Evolutionary conservation across 2,888 invertebrate species (phyloP).

Genomic region (Nephrotoma guestfalica): DNA sequence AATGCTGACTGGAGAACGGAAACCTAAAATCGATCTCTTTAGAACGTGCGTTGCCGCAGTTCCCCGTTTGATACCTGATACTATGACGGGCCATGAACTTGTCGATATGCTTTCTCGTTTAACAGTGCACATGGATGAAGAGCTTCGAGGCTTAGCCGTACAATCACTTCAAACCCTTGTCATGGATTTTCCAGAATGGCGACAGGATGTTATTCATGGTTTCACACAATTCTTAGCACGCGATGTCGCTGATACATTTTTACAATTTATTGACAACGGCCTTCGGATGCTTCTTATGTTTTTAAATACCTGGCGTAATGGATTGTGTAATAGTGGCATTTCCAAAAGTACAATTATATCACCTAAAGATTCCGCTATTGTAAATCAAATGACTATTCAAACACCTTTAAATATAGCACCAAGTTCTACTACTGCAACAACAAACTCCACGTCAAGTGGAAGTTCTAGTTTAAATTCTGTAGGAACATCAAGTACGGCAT

Average conservation of each 20-base stretch:
- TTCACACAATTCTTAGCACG: slow-evolving; percentile 90
- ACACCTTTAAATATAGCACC: slow-evolving; percentile 9
- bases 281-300: slow-evolving; percentile 84
- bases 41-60: slow-evolving; percentile 97
- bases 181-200: slow-evolving; percentile 93
- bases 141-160: slow-evolving; percentile 82
- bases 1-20: slow-evolving; percentile 88
- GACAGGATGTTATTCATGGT: slow-evolving; percentile 87
- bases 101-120: slow-evolving; percentile 87
- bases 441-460: slow-evolving; percentile 32
- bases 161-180: slow-evolving; percentile 92
- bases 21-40: slow-evolving; percentile 94
- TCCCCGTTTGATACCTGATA: slow-evolving; percentile 92
- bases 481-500: slow-evolving; percentile 29
- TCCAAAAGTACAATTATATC: slow-evolving; percentile 7
- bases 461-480: slow-evolving; percentile 32
- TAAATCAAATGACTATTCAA: slow-evolving; percentile 7
- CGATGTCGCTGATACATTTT: slow-evolving; percentile 51
- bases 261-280: slow-evolving; percentile 72
- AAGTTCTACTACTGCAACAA: slow-evolving; percentile 6
- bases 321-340: slow-evolving; percentile 33
- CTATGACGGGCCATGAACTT: slow-evolving; percentile 86
- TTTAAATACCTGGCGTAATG: slow-evolving; percentile 84
- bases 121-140: slow-evolving; percentile 98
- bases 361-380: slow-evolving; percentile 1